Percentiles rank a stretch among this genome's conserved stretches.
Conservation (phyloP, 2,888 invertebrate species). For the Arctia plantaginis region DNA sequence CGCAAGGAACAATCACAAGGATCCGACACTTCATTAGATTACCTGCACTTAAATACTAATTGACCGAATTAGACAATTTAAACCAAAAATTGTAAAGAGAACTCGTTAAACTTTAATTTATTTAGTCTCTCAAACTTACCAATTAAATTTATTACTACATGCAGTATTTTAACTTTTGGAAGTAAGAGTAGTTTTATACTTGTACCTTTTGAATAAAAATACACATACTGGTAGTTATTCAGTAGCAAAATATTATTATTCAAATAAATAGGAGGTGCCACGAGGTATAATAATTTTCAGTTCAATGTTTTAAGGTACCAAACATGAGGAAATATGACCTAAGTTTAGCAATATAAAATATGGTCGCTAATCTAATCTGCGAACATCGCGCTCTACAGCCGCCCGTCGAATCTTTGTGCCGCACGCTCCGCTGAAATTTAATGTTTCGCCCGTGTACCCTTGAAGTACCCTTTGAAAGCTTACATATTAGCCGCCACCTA, state of each 20-base stretch:
- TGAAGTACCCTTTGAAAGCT: conserved; percentile 78
- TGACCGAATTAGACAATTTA: conserved; percentile 25
- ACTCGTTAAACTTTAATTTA: conserved; percentile 23
- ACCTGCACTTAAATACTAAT: conserved; percentile 37
- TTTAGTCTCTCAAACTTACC: conserved; percentile 28
- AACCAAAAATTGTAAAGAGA: conserved; percentile 20
- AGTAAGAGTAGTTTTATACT: not conserved
- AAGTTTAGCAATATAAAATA: conserved; percentile 50
- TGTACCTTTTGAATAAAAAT: not conserved
- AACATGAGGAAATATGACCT: conserved; percentile 29
- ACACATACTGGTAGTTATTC: not conserved
- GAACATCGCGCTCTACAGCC: conserved; percentile 48
- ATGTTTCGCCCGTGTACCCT: conserved; percentile 69
- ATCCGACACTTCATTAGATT: conserved; percentile 58
- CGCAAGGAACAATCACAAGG: conserved; percentile 67
- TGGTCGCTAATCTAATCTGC: conserved; percentile 67
- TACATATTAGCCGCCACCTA: conserved; percentile 77
- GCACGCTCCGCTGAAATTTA: conserved; percentile 74
- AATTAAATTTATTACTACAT: conserved; percentile 10
- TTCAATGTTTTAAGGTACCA: conserved; percentile 31
- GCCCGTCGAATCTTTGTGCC: conserved; percentile 62
- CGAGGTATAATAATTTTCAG: not conserved
- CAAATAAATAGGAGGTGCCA: not conserved
- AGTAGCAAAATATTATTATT: not conserved
- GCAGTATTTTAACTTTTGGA: not conserved